These are phyloP conservation scores for Columbina picui DNA, from an alignment of 2,113 vertebrate genomes.

Conservation along the genomic window DNA sequence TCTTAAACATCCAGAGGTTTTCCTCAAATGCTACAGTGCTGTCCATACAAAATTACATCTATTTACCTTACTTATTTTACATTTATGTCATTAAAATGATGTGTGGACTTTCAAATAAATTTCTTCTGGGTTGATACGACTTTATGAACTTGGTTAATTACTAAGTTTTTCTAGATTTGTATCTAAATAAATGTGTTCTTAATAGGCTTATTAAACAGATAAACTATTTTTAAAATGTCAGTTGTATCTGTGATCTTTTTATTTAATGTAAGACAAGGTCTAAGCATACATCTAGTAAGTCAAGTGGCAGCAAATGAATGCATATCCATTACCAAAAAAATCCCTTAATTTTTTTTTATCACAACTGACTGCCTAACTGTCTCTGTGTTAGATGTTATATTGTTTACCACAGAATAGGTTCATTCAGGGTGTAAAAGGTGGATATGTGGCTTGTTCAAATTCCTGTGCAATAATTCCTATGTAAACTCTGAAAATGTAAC, in stretches of 20 bases:
- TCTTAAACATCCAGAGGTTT: not conserved
- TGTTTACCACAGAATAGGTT: slow-evolving; percentile 17
- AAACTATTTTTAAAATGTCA: not conserved
- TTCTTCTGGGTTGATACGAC: not conserved
- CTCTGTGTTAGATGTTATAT: not conserved
- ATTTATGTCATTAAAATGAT: not conserved
- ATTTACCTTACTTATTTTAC: not conserved
- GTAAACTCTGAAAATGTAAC: slow-evolving; percentile 65
- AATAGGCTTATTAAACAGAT: not conserved
- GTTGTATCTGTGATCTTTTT: not conserved
- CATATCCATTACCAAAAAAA: not conserved
- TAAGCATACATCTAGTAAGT: not conserved
- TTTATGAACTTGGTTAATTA: not conserved
- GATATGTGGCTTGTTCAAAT: slow-evolving; percentile 25
- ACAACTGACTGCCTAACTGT: not conserved
- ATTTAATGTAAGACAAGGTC: not conserved
- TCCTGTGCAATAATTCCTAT: slow-evolving; percentile 35
- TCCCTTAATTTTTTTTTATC: not conserved
- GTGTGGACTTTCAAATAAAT: not conserved
- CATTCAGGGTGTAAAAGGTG: slow-evolving; percentile 18
- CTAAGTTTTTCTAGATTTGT: not conserved
- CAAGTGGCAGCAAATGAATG: not conserved
- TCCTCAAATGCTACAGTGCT: not conserved
- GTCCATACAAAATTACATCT: not conserved
- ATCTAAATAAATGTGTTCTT: not conserved